Evolutionary conservation across 1,140 invertebrate genomes (phyloP).

Genomic region (Drosophila willistoni): DNA sequence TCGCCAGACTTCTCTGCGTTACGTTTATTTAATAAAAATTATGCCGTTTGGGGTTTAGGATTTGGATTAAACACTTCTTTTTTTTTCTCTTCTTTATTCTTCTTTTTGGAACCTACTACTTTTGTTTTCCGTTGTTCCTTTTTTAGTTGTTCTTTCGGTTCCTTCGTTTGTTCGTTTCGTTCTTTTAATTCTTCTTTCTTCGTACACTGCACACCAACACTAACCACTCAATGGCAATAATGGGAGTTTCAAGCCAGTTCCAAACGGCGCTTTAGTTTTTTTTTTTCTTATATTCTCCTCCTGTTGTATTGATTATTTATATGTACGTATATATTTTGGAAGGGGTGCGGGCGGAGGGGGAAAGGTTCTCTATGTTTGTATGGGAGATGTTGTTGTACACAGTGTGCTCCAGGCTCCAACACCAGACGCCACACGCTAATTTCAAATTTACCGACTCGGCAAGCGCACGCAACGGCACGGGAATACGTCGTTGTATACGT

Average conservation of each 20-base stretch:
- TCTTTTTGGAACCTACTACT: neutral
- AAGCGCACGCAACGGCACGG: constrained; percentile 50
- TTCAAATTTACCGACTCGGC: constrained; percentile 36
- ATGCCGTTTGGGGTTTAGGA: constrained; percentile 10
- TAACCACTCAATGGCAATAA: constrained; percentile 57
- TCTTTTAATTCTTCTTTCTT: constrained; percentile 30
- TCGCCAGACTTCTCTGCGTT: constrained; percentile 24
- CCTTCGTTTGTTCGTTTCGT: constrained; percentile 7
- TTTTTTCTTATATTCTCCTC: constrained; percentile 31
- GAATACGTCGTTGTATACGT: constrained; percentile 3
- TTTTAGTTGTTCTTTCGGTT: constrained; percentile 21
- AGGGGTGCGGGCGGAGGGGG: too few species aligned
- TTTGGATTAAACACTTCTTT: constrained; percentile 5
- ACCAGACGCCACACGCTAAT: constrained; percentile 43
- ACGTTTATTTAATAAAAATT: constrained; percentile 1
- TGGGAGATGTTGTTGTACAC: constrained; percentile 27
- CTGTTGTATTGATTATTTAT: constrained; percentile 69
- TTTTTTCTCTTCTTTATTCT: neutral
- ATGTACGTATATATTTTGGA: constrained; percentile 32
- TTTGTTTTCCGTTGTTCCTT: constrained; percentile 6
- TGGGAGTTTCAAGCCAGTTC: constrained; percentile 56
- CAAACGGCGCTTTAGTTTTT: constrained; percentile 57
- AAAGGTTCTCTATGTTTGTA: constrained; percentile 21
- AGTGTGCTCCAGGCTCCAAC: constrained; percentile 16
- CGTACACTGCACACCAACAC: constrained; percentile 52